Percentiles rank a stretch among this genome's conserved stretches.
Evolutionary conservation across 2,888 invertebrate species (phyloP).

Genomic region (Spatulosminthurus flaviceps): DNA sequence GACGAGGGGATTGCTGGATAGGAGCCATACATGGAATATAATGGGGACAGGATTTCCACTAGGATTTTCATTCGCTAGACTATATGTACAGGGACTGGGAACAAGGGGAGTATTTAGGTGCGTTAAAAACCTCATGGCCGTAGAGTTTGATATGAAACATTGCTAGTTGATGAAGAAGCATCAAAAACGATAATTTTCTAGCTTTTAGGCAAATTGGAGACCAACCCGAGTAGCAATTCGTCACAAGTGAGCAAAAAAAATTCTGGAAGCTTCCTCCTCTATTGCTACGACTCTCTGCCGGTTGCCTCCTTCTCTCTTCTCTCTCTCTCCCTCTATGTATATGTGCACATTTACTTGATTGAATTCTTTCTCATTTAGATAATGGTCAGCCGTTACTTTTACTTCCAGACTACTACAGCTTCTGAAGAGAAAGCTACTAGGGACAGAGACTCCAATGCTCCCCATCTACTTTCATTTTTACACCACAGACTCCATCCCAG

Average conservation of each 20-base stretch:
- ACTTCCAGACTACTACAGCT: conserved; percentile 38
- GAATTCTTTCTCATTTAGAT: conserved; percentile 63
- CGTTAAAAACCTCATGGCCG: conserved; percentile 30
- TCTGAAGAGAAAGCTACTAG: not conserved
- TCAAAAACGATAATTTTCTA: conserved; percentile 61
- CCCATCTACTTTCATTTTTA: conserved; percentile 6
- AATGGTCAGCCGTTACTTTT: conserved; percentile 62
- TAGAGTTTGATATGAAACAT: conserved; percentile 47
- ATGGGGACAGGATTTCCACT: no score
- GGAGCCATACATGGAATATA: no score
- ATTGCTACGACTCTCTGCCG: not conserved
- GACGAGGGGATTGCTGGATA: no score
- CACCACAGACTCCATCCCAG: conserved; percentile 11
- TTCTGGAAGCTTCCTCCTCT: conserved; percentile 23
- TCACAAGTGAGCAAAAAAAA: conserved; percentile 55
- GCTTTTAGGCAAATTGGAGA: conserved; percentile 62
- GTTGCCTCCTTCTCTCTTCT: conserved; percentile 5
- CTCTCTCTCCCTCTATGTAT: conserved; percentile 34
- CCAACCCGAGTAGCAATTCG: conserved; percentile 57
- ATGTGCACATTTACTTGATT: conserved; percentile 62
- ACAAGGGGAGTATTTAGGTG: conserved; percentile 18
- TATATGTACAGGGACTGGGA: not conserved
- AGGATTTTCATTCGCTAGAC: no score
- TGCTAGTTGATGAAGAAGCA: conserved; percentile 57
- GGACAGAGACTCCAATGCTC: conserved; percentile 1